Conservation (phyloP, 37 sponge, comb jelly and placozoan species). For the Agelas oroides region DNA sequence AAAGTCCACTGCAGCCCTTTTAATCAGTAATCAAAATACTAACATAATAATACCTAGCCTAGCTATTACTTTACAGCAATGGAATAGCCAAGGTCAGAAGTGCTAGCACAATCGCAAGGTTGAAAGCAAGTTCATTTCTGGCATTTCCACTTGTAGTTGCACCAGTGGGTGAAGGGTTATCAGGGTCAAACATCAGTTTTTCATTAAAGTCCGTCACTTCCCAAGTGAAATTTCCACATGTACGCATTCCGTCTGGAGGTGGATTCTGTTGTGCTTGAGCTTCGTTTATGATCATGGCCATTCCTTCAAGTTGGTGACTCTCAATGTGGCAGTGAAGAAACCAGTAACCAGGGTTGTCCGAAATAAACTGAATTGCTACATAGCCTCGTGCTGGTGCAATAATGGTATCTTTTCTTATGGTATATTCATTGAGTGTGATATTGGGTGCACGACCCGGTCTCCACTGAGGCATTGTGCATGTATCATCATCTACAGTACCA, state of each 20-base stretch:
- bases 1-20: no score
- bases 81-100: no score
- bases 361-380: conserved; percentile 57
- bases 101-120: no score
- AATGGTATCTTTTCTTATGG: conserved; percentile 73
- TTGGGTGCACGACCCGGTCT: neutral
- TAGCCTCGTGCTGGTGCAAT: conserved; percentile 81
- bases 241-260: conserved; percentile 1
- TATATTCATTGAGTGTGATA: neutral
- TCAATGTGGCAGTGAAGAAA: conserved; percentile 88
- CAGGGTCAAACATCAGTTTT: no score
- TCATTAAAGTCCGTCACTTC: no score
- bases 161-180: no score
- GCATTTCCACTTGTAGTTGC: no score
- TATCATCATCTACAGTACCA: neutral
- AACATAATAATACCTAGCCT: no score
- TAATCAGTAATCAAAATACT: no score
- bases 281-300: conserved; percentile 64
- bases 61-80: no score
- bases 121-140: no score
- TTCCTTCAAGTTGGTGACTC: conserved; percentile 72
- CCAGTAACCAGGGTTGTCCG: conserved; percentile 83
- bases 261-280: conserved; percentile 6
- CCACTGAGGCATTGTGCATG: conserved; percentile 29
- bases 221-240: conserved; percentile 13